Percentiles rank a stretch among this genome's conserved stretches.
These are phyloP conservation scores for Percopsis omiscomaycus DNA, from an alignment of 2,797 vertebrate genomes.

Conservation along the genomic window DNA sequence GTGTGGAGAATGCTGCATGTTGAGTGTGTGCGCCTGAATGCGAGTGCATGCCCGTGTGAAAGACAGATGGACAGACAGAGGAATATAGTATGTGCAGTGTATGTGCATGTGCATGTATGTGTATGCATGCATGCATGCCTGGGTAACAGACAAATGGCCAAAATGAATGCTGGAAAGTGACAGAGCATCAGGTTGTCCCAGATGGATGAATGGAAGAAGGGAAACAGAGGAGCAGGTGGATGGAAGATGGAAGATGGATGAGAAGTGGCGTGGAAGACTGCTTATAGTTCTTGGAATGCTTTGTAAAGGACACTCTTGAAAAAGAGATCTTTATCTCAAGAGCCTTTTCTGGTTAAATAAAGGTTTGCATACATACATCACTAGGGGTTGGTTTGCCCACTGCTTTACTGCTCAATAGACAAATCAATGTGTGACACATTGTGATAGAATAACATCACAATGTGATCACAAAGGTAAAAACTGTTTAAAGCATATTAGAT, in stretches of 20 bases:
- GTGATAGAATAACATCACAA: too few relatives aligned
- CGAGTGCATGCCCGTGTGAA: slow-evolving; percentile 38
- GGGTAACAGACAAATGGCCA: slow-evolving; percentile 39
- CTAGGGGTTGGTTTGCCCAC: too few relatives aligned
- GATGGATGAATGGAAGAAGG: slow-evolving; percentile 63
- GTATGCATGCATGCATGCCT: slow-evolving; percentile 9
- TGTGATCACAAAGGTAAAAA: too few relatives aligned
- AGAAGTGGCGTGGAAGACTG: slow-evolving; percentile 55
- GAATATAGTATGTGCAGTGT: slow-evolving; percentile 33
- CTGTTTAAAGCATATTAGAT: too few relatives aligned
- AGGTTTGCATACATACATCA: too few relatives aligned
- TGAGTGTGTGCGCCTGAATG: slow-evolving; percentile 14
- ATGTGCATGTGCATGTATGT: slow-evolving; percentile 30
- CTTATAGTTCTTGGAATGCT: slow-evolving; percentile 10
- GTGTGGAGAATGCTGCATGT: neutral
- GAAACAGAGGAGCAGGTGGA: slow-evolving; percentile 46
- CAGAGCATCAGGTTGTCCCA: slow-evolving; percentile 64
- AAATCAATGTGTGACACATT: too few relatives aligned
- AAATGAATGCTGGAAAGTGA: slow-evolving; percentile 44
- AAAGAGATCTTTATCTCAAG: too few relatives aligned
- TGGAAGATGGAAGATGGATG: slow-evolving; percentile 42
- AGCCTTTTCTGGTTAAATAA: too few relatives aligned
- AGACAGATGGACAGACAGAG: slow-evolving; percentile 17
- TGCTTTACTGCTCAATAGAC: too few relatives aligned
- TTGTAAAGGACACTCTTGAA: too few relatives aligned